A percentile compares a stretch with the other conserved stretches of the same genome.
Evolutionary conservation across 2,113 vertebrate genomes (phyloP).

Genomic region (Orcinus orca): DNA sequence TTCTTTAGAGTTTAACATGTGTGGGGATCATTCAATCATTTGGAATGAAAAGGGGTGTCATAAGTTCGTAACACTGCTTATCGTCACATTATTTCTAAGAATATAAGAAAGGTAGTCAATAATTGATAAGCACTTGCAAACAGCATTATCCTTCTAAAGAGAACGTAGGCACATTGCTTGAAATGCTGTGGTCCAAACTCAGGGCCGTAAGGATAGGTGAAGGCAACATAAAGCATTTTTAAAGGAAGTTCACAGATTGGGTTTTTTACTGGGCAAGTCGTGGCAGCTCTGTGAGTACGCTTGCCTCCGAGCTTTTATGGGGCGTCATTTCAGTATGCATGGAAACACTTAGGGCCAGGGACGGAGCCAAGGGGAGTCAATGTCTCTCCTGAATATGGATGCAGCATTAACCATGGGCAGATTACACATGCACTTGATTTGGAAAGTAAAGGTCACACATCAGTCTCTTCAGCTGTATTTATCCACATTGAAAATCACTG

Average conservation of each 20-base stretch:
- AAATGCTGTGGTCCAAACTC: neutral
- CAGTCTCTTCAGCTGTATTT: conserved; percentile 54
- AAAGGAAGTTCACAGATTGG: neutral
- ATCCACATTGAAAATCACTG: conserved; percentile 46
- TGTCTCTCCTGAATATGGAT: conserved; percentile 57
- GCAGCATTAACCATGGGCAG: neutral
- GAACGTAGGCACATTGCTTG: neutral
- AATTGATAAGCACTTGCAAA: conserved; percentile 28
- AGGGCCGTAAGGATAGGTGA: neutral
- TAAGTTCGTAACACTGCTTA: conserved; percentile 41
- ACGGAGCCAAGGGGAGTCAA: conserved; percentile 7
- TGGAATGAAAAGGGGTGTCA: conserved; percentile 32
- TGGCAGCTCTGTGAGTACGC: neutral
- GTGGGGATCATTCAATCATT: conserved; percentile 35
- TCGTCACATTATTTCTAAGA: conserved; percentile 12
- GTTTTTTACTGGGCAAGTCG: neutral
- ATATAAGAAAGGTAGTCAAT: conserved; percentile 9
- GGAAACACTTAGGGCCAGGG: neutral
- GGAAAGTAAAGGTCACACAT: conserved; percentile 57
- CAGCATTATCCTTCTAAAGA: neutral
- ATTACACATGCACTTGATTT: conserved; percentile 1
- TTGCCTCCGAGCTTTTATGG: neutral
- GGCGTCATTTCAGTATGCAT: neutral
- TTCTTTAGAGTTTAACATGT: conserved; percentile 21
- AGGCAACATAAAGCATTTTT: neutral